Conservation (phyloP, 2,113 vertebrate species). For the Cygnus atratus region DNA sequence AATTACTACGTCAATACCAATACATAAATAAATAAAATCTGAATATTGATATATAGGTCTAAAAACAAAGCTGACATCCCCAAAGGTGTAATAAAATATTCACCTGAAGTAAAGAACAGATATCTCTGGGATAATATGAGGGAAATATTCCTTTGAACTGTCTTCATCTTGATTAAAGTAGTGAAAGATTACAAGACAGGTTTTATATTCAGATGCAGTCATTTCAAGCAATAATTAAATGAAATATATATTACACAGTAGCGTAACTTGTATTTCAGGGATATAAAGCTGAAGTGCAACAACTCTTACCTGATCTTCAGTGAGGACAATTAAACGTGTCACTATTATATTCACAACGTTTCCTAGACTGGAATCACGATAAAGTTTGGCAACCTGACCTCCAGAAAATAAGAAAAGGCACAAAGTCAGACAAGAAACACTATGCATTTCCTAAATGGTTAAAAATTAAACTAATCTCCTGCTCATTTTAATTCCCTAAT, state of each 20-base stretch:
- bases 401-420: constrained; percentile 99
- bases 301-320: constrained; percentile 94
- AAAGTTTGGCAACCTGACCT: constrained; percentile 99
- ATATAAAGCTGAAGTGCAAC: not conserved
- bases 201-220: constrained; percentile 50
- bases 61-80: constrained; percentile 56
- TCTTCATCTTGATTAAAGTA: constrained; percentile 57
- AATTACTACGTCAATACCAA: constrained; percentile 63
- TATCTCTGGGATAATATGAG: constrained; percentile 15
- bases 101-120: constrained; percentile 26
- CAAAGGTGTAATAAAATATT: constrained; percentile 16
- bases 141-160: constrained; percentile 43
- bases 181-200: constrained; percentile 19
- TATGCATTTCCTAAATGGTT: not conserved
- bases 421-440: constrained; percentile 96
- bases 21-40: not conserved
- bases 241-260: not conserved
- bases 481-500: not conserved
- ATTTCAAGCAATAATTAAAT: constrained; percentile 50
- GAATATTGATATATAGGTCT: constrained; percentile 44
- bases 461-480: not conserved
- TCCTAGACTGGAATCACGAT: constrained; percentile 99
- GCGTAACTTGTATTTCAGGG: not conserved
- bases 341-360: constrained; percentile 99
- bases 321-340: constrained; percentile 95